Percentiles rank a stretch among this genome's conserved stretches.
Conservation (phyloP, 35 echinoderm and acorn worm genomes). For the Eucidaris tribuloides region DNA sequence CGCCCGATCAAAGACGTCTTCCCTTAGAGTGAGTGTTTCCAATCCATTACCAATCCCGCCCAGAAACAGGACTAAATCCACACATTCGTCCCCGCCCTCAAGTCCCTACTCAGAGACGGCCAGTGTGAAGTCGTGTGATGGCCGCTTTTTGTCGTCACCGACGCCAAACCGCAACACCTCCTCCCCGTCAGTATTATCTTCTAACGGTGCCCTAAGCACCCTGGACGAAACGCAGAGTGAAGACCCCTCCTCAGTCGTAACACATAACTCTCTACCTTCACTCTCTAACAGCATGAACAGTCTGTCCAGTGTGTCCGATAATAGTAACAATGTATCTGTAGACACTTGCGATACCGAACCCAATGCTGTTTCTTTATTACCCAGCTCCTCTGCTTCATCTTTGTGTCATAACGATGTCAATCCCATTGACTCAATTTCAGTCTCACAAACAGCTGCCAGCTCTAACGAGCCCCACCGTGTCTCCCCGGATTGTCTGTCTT, state of each 20-base stretch:
- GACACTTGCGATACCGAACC: constrained; percentile 2
- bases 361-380: not conserved
- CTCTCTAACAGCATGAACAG: constrained; percentile 31
- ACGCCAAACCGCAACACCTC: not conserved
- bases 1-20: not conserved
- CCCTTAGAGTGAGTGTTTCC: not conserved
- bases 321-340: constrained; percentile 4
- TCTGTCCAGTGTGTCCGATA: constrained; percentile 9
- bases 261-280: constrained; percentile 44
- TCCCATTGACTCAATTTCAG: too few relatives aligned
- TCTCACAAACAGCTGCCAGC: too few relatives aligned
- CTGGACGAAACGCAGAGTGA: not conserved
- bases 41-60: constrained; percentile 35
- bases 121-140: constrained; percentile 10
- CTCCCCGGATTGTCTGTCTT: too few relatives aligned
- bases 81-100: not conserved
- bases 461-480: too few relatives aligned
- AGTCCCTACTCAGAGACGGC: constrained; percentile 21
- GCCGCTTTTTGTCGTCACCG: not conserved
- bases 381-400: not conserved
- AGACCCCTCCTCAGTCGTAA: constrained; percentile 13
- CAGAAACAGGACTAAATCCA: constrained; percentile 19
- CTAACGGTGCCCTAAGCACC: not conserved
- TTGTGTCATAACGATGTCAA: constrained; percentile 7
- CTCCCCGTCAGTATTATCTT: not conserved